A percentile compares a stretch with the other conserved stretches of the same genome.
Evolutionary conservation across 1,140 invertebrate species (phyloP).

Genomic region (Aphidius gifuensis): DNA sequence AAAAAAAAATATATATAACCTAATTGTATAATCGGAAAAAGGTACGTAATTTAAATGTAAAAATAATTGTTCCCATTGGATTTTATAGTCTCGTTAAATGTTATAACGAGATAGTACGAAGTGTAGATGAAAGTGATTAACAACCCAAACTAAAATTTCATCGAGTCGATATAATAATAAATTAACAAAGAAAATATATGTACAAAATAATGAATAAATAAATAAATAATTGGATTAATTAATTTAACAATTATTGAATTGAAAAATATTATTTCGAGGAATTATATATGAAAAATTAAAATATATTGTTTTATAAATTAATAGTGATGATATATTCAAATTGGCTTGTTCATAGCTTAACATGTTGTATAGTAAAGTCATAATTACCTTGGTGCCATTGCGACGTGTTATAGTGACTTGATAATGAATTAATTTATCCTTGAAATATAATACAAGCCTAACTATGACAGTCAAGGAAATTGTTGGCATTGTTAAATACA

Average conservation of each 20-base stretch:
- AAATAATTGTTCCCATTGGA: constrained; percentile 10
- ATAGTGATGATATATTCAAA: not conserved
- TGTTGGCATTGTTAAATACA: not conserved
- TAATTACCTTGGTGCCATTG: constrained; percentile 1
- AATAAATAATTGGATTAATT: no score
- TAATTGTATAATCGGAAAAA: constrained; percentile 14
- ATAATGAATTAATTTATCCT: constrained; percentile 6
- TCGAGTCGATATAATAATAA: not conserved
- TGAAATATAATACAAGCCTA: not conserved
- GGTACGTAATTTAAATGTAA: constrained; percentile 7
- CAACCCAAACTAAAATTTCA: not conserved
- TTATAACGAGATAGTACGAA: constrained; percentile 12
- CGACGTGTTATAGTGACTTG: not conserved
- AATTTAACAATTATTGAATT: no score
- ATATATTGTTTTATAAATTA: not conserved
- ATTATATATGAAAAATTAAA: not conserved
- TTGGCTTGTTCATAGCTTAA: constrained; percentile 7
- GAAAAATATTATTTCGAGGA: no score
- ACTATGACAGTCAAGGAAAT: not conserved
- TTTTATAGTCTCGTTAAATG: constrained; percentile 14
- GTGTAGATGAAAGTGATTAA: constrained; percentile 3
- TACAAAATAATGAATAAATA: not conserved
- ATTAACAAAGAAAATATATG: not conserved
- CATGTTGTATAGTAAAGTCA: not conserved
- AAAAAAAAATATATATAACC: no score